Base-by-base conservation (phyloP, 2,888 invertebrate genomes). In the Plutella xylostella region DNA sequence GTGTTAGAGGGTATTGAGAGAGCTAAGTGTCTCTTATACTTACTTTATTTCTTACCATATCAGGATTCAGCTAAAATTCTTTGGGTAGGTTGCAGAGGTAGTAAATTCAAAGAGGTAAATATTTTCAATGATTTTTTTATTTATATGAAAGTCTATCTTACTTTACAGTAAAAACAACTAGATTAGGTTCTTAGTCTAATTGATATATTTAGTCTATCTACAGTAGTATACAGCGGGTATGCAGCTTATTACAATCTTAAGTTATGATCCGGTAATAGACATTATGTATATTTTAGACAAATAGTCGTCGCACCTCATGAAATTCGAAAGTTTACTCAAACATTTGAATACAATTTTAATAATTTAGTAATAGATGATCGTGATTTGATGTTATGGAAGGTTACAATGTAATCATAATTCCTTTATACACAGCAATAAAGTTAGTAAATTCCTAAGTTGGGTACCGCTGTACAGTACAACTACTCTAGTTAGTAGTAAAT, bases 81-180 rank as follows among this genome's bases (percentile, higher is more conserved):
- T 7, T 7, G 25, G 25, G 25, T 25, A 25, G 5, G 5, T 25
- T 33, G 14, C 14, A n/a, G 15, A 15, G n/a, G 15, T 11, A 15
- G 6, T 41, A 28, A 48, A 41, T 45, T 39, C 48, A 41, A 50
- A 20, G 17, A 25, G 15, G n/a, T 19, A 42, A 47, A 34, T 42
- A 37, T 43, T 49, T 20, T 55, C 52, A 55, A 46, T 52, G 12
- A 20, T 20, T 50, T 54, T 72, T 74, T 74, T 67, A 66, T 65
- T 71, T 51, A 63, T 71, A 66, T 60, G 63, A 76, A 76, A 77
- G 60, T 57, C 51, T 57, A 60, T 65, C 55, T 63, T 66, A 66
- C 40, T 56, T 45, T 51, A 63, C 58, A 65, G 67, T 77, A 75
- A 69, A 75, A 74, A 75, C 65, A 51, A 65, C 69, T 76, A 75